Evolutionary conservation across 1,140 invertebrate species (phyloP).

Genomic region (Penaeus indicus): DNA sequence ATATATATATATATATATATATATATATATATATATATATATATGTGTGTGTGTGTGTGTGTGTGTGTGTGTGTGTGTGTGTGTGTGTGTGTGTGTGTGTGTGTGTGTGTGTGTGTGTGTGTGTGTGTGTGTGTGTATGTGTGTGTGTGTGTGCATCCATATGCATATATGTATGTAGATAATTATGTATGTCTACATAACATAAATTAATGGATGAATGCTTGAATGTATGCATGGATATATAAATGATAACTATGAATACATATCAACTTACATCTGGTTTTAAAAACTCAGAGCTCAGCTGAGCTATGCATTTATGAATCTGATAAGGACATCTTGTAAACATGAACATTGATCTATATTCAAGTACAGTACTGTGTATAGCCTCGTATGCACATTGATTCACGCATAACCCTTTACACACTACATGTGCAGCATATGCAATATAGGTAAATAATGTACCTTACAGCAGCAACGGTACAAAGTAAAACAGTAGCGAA

Average conservation of each 20-base stretch:
- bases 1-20: background rate
- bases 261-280: background rate
- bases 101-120: background rate
- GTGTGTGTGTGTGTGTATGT: background rate
- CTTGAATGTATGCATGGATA: background rate
- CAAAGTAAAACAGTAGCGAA: too few relatives aligned
- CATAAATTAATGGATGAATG: background rate
- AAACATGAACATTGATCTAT: background rate
- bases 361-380: background rate
- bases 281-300: too few relatives aligned
- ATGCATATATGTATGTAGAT: background rate
- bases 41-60: background rate
- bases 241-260: background rate
- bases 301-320: background rate
- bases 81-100: background rate
- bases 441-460: too few relatives aligned
- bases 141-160: background rate
- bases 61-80: background rate
- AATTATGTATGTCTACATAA: background rate
- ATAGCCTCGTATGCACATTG: background rate
- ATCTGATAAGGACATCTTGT: background rate
- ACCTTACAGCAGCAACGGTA: too few relatives aligned
- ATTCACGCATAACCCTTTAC: background rate
- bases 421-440: too few relatives aligned
- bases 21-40: background rate